Evolutionary conservation across 2,113 vertebrate species (phyloP), one percentile per base, ranked within the genome.

Genomic region (Aspiorhynchus laticeps): DNA sequence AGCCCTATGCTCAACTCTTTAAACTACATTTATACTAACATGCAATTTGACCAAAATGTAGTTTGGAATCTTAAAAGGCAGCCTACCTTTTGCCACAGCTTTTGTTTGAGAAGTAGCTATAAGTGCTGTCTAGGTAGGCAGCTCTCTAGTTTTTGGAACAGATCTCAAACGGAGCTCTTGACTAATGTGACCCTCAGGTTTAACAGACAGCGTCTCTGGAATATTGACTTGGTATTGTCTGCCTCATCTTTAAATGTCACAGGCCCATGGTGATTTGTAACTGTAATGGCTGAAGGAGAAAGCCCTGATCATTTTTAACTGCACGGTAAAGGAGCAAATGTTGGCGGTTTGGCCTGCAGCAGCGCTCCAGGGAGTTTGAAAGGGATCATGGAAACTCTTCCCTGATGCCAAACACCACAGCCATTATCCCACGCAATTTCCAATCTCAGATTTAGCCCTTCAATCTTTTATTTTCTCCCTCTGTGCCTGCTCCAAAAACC

Each of bases 371-470:
- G 88, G 89, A 92, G 90, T 90, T 91, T 93, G 85, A 94, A 94
- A 93, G 91, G 86, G 92, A 88, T 88, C 82, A 90, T 91, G 93
- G 93, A 95, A 95, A 95, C 91, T 94, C 91, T 91, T 91, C 90
- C 90, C 73, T 85, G 41, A 75, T 90, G 91, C 93, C 94, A 94
- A 92, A 92, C 91, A 91, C 93, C 93, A 79, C 89, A 94, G 93
- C 92, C 93, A 93, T 94, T 94, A 94, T 93, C 90, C 91, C 87
- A 90, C 90, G 89, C 92, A 92, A 93, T 92, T 88, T 83, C 90
- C 89, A 88, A 91, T 94, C 92, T 90, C 93, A 93, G 93, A 94
- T 93, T 94, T 92, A 86, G 93, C 92, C 76, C 46, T 53, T 53
- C 91, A 89, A 90, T 93, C 89, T 63, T n/a, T 65, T 81, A 65